These are phyloP conservation scores for Enteromius thamalakanensis DNA, from an alignment of 2,797 vertebrate species.

Conservation along the genomic window DNA sequence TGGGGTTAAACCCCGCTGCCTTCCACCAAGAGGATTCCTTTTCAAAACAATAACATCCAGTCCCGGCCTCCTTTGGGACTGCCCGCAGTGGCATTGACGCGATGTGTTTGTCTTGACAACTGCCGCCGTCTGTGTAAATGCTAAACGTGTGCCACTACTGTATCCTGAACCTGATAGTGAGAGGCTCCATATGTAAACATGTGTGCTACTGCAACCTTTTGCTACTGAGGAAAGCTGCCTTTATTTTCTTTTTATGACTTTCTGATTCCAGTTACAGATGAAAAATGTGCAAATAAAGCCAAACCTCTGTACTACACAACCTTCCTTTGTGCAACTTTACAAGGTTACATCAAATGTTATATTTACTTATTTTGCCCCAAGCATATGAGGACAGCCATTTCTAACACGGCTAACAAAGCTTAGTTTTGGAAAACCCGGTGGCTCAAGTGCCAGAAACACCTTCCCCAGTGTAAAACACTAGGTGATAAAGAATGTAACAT, in stretches of 20 bases:
- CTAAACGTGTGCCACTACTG: constrained; percentile 44
- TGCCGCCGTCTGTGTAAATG: constrained; percentile 68
- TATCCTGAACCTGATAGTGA: constrained; percentile 23
- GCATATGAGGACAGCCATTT: constrained; percentile 8
- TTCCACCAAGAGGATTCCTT: constrained; percentile 82
- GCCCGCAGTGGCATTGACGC: constrained; percentile 74
- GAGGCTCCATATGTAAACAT: not conserved
- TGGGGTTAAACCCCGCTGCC: constrained; percentile 81
- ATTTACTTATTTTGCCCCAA: not conserved
- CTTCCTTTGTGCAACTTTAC: not conserved
- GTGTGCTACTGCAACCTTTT: constrained; percentile 12
- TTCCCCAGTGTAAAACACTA: constrained; percentile 44
- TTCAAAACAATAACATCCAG: constrained; percentile 93
- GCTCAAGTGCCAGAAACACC: constrained; percentile 22
- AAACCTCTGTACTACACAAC: not conserved
- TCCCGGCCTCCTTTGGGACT: constrained; percentile 72
- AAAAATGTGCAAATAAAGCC: not conserved
- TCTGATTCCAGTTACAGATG: not conserved
- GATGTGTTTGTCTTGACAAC: constrained; percentile 86
- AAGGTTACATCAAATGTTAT: constrained; percentile 9
- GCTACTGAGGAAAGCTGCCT: not conserved
- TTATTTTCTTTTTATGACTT: not conserved
- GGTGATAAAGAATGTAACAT: constrained; percentile 47
- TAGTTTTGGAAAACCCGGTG: constrained; percentile 5
- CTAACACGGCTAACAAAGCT: constrained; percentile 14